A percentile compares a stretch with the other conserved stretches of the same genome.
These are phyloP conservation scores for Chelon auratus DNA, from an alignment of 2,797 vertebrate species.

Conservation along the genomic window DNA sequence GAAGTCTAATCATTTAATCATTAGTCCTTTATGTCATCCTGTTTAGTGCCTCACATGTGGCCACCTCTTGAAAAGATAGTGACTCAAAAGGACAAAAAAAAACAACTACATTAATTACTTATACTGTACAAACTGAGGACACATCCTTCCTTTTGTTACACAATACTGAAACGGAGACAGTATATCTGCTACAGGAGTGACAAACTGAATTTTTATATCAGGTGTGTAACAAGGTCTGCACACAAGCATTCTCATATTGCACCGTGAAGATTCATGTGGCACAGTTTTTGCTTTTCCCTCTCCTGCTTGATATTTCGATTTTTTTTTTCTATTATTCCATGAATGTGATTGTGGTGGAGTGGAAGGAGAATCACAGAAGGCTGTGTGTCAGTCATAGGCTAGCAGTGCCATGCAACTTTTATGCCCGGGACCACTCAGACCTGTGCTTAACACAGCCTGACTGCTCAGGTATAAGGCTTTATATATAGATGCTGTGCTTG, in stretches of 20 bases:
- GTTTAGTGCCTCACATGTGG: too few relatives aligned
- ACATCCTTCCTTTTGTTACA: neutral
- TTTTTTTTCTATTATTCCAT: neutral
- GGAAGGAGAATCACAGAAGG: slow-evolving; percentile 23
- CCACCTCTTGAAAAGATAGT: too few relatives aligned
- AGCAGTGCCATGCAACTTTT: slow-evolving; percentile 33
- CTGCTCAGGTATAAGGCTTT: slow-evolving; percentile 11
- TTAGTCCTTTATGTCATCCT: too few relatives aligned
- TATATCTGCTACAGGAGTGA: neutral
- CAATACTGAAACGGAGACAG: neutral
- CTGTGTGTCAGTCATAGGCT: slow-evolving; percentile 30
- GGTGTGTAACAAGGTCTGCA: neutral
- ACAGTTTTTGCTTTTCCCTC: neutral
- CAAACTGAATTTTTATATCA: neutral
- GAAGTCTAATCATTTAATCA: too few relatives aligned
- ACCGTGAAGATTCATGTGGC: neutral
- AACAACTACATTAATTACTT: neutral
- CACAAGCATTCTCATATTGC: neutral
- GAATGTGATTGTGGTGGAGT: slow-evolving; percentile 22
- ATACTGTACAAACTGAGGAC: neutral
- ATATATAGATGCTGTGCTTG: neutral
- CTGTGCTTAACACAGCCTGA: slow-evolving; percentile 11
- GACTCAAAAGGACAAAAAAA: too few relatives aligned
- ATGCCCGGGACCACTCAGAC: slow-evolving; percentile 31
- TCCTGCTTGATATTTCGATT: slow-evolving; percentile 8